phyloP scores from a whole-genome alignment of 2,797 vertebrate species.

The Eutrigla gurnardus region DNA sequence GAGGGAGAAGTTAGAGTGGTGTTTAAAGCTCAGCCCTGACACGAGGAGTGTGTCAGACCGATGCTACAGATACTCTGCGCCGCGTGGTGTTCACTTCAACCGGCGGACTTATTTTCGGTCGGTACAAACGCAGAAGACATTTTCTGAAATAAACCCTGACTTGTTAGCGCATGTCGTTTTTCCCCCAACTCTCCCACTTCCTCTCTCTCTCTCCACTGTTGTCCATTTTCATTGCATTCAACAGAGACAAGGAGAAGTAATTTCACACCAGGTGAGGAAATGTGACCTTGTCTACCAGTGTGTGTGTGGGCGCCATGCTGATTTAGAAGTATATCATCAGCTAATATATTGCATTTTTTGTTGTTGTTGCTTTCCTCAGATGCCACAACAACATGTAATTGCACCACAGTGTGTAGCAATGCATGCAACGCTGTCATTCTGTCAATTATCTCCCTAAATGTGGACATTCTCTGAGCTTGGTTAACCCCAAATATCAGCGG shows the following conservation, averaged over 20 bases:
- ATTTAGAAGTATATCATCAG: conserved; percentile 51
- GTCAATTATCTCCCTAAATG: conserved; percentile 35
- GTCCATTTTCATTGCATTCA: conserved; percentile 60
- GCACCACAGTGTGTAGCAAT: conserved; percentile 44
- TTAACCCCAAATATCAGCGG: conserved; percentile 49
- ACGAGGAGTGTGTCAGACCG: conserved; percentile 64
- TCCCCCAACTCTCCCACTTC: not conserved
- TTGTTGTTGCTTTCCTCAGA: conserved; percentile 29
- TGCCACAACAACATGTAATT: conserved; percentile 41
- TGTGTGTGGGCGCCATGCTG: conserved; percentile 4
- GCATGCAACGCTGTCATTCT: conserved; percentile 33
- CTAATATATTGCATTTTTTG: conserved; percentile 32
- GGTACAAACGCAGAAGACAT: conserved; percentile 49
- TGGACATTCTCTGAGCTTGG: conserved; percentile 49
- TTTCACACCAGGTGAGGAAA: conserved; percentile 59
- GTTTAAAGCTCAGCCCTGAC: conserved; percentile 65
- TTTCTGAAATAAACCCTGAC: conserved; percentile 54
- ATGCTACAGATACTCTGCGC: conserved; percentile 48
- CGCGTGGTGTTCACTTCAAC: conserved; percentile 37
- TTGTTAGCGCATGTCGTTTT: conserved; percentile 44
- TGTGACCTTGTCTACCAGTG: conserved; percentile 48
- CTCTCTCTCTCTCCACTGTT: not conserved
- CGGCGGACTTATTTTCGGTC: conserved; percentile 44
- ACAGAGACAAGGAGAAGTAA: conserved; percentile 58
- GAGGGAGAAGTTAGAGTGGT: conserved; percentile 37